These are phyloP conservation scores for Gryllus longicercus DNA, from an alignment of 2,888 invertebrate genomes.

Conservation along the genomic window DNA sequence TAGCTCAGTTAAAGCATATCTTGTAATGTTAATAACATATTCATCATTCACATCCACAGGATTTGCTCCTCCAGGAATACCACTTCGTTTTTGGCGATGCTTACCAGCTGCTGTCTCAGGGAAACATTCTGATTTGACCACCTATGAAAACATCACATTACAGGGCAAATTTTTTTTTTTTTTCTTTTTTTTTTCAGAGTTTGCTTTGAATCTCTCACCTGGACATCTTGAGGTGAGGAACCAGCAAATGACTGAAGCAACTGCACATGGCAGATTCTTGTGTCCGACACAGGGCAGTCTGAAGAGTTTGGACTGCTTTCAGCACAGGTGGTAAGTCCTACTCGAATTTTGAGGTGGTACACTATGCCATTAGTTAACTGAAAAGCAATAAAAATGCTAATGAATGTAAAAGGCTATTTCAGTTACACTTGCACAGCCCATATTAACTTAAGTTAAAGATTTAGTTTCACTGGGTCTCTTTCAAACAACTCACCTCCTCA, in stretches of 20 bases:
- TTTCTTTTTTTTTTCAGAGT: too few relatives aligned
- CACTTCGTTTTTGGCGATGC: background rate
- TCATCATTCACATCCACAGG: conserved; percentile 37
- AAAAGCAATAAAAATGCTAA: background rate
- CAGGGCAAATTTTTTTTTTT: background rate
- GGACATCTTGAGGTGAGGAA: conserved; percentile 38
- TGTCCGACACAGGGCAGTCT: conserved; percentile 33
- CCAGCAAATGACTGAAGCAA: conserved; percentile 40
- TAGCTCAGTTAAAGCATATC: conserved; percentile 39
- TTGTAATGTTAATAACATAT: conserved; percentile 39
- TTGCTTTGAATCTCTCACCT: conserved; percentile 31
- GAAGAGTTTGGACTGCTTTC: conserved; percentile 28
- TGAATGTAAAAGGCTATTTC: too few relatives aligned
- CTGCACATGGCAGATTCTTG: conserved; percentile 34
- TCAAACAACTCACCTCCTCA: too few relatives aligned
- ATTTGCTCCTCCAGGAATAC: conserved; percentile 12
- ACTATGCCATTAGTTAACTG: conserved; percentile 34
- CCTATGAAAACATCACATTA: conserved; percentile 33
- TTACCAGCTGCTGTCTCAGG: background rate
- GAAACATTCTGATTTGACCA: conserved; percentile 41
- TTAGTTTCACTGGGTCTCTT: too few relatives aligned
- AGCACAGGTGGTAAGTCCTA: conserved; percentile 33
- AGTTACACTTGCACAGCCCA: too few relatives aligned
- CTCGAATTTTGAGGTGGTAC: conserved; percentile 35
- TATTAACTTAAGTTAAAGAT: too few relatives aligned